phyloP scores from a whole-genome alignment of 1,140 invertebrate species.

The Drosophila elegans region DNA sequence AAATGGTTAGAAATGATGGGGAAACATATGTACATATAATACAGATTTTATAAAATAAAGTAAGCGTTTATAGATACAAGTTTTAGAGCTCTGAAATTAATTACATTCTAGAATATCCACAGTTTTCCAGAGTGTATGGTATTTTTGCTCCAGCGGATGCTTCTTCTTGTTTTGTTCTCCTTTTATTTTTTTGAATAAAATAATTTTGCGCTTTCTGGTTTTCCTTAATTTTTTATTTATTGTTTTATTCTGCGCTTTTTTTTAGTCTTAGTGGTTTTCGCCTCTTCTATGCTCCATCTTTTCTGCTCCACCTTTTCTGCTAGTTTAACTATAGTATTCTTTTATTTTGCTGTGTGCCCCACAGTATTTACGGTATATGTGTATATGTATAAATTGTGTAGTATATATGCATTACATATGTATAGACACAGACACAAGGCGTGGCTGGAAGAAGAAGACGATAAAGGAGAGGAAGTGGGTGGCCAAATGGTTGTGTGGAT shows the following conservation, averaged over 20 bases:
- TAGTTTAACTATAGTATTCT: slow-evolving; percentile 44
- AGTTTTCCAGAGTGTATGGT: not conserved
- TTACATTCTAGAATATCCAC: not conserved
- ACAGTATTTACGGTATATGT: slow-evolving; percentile 6
- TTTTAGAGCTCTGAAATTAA: too few species aligned
- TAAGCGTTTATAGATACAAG: too few species aligned
- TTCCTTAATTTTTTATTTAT: not conserved
- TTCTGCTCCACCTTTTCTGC: slow-evolving; percentile 20
- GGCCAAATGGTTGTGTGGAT: slow-evolving; percentile 17
- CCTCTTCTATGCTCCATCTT: slow-evolving; percentile 12
- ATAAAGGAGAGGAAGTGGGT: not conserved
- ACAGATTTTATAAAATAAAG: not conserved
- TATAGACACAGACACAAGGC: slow-evolving; percentile 45
- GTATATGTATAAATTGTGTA: slow-evolving; percentile 18
- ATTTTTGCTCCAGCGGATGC: not conserved
- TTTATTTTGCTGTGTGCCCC: slow-evolving; percentile 38
- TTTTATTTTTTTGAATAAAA: slow-evolving; percentile 23
- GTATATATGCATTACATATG: slow-evolving; percentile 39
- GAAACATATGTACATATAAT: too few species aligned
- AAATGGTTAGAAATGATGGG: too few species aligned
- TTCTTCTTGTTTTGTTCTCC: slow-evolving; percentile 14
- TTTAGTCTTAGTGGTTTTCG: not conserved
- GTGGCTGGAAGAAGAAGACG: slow-evolving; percentile 32
- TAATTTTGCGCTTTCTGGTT: slow-evolving; percentile 19
- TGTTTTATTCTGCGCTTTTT: slow-evolving; percentile 1